phyloP scores from a whole-genome alignment of 2,797 vertebrate genomes.

The Hyperoplus lanceolatus region DNA sequence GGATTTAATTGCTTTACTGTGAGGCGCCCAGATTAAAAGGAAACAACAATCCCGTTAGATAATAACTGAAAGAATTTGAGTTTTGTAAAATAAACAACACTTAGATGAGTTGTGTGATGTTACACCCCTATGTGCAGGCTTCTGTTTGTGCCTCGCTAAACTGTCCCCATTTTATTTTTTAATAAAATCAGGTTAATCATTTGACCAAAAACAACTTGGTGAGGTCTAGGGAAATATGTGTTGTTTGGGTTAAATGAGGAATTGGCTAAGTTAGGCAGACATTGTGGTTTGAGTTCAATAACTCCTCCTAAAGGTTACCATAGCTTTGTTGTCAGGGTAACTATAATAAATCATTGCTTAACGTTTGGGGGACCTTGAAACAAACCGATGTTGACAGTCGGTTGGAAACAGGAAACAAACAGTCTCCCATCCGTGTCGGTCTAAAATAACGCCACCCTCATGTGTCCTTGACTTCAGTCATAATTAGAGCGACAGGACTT shows the following conservation, averaged over 20 bases:
- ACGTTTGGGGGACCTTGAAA: not conserved
- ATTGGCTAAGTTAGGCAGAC: not conserved
- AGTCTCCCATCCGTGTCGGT: not conserved
- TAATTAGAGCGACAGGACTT: not conserved
- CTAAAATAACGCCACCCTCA: not conserved
- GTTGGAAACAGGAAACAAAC: too few relatives aligned
- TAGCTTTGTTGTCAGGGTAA: not conserved
- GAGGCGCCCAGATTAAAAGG: not conserved
- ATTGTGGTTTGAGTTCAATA: not conserved
- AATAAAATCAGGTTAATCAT: not conserved
- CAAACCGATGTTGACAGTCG: not conserved
- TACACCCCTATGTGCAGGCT: not conserved
- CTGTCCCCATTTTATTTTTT: not conserved
- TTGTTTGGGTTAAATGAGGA: not conserved
- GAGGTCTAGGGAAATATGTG: not conserved
- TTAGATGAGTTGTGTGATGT: accelerated
- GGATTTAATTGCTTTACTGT: not conserved
- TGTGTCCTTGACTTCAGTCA: not conserved
- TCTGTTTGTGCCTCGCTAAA: not conserved
- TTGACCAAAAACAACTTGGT: too few relatives aligned
- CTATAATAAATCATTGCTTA: not conserved
- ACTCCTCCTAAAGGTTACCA: not conserved
- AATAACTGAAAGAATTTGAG: too few relatives aligned
- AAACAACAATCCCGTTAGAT: not conserved
- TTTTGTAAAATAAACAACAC: not conserved